Base-by-base conservation (phyloP, 2,797 vertebrate species). In the Pyrocephalus nanus region DNA sequence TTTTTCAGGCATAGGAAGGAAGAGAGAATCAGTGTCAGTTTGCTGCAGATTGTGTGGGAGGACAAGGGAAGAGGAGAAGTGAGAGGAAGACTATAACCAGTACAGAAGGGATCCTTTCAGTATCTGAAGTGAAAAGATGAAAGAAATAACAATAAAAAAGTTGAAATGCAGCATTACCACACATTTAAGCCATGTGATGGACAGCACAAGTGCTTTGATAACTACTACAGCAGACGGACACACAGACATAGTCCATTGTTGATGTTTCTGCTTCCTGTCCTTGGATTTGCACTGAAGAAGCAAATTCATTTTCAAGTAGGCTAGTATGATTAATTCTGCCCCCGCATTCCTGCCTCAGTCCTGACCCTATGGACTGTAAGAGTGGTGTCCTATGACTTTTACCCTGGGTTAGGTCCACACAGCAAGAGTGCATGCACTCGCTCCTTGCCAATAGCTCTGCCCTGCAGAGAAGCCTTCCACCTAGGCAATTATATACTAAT, bases 101-200 rank as follows among this genome's bases (percentile, higher is more conserved):
- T 48, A 89, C 77, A 64, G 62, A 92, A 86, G 26, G 34, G 57
- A 85, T 84, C 73, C 73, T 88, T 94, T 86, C 82, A 71, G 67
- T 94, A 69, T 88, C 78, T 94, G 48, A 86, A 94, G 55, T 78
- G 87, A 86, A 91, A 93, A 88, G 75, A 92, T 92, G 89, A 93
- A 93, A 95, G 64, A 88, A 86, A 73, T 69, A 93, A 50, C 45
- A 81, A 75, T 22, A 77, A 65, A 53, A 23, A 50, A 50, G 79
- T 53, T 73, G 38, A 79, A 84, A 45, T 36, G 60, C 50, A 70
- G 34, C 40, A 64, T 43, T 71, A 43, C 30, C 10, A 14, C 76
- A 65, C n/a, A n/a, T 61, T 71, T 62, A 77, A 85, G 42, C 57
- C 1, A 1, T 14, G 8, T 6, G 7, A 69, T 47, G 65, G 80